A percentile compares a stretch with the other conserved stretches of the same genome.
Evolutionary conservation across 2,113 vertebrate genomes (phyloP).

Genomic region (Kryptolebias marmoratus): DNA sequence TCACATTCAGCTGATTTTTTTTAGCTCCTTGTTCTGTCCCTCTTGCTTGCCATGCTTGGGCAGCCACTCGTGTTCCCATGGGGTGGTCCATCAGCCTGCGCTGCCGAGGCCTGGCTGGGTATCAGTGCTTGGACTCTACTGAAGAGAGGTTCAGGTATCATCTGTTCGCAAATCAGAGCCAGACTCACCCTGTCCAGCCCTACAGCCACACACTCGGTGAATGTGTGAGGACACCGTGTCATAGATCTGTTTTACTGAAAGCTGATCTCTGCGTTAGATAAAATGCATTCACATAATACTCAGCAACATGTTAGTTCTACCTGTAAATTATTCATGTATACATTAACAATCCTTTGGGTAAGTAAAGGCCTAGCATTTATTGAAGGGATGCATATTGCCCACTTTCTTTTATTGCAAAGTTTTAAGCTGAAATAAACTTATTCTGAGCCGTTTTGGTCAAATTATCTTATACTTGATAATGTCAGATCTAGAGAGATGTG

Average conservation of each 20-base stretch:
- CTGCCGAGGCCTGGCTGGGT: conserved; percentile 59
- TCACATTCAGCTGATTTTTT: conserved; percentile 10
- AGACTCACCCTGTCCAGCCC: conserved; percentile 7
- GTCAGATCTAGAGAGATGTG: too few relatives aligned
- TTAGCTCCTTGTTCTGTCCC: conserved; percentile 3
- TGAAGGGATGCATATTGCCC: too few relatives aligned
- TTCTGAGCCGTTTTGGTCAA: too few relatives aligned
- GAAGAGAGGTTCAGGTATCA: conserved; percentile 59
- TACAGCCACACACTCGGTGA: conserved; percentile 25
- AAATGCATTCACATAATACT: conserved; percentile 12
- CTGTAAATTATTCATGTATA: too few relatives aligned
- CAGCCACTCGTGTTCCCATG: conserved; percentile 47
- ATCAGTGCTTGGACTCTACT: conserved; percentile 50
- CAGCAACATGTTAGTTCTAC: neutral
- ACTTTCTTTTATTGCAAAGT: too few relatives aligned
- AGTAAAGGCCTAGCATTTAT: too few relatives aligned
- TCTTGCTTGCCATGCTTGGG: conserved; percentile 55
- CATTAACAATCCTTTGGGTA: too few relatives aligned
- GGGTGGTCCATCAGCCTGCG: conserved; percentile 54
- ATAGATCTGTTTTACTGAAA: conserved; percentile 17
- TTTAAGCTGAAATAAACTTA: too few relatives aligned
- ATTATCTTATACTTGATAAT: too few relatives aligned
- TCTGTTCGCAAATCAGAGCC: conserved; percentile 60
- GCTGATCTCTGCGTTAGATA: neutral
- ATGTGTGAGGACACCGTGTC: conserved; percentile 14